phyloP scores from a whole-genome alignment of 1,140 invertebrate genomes.

The Spodoptera litura region DNA sequence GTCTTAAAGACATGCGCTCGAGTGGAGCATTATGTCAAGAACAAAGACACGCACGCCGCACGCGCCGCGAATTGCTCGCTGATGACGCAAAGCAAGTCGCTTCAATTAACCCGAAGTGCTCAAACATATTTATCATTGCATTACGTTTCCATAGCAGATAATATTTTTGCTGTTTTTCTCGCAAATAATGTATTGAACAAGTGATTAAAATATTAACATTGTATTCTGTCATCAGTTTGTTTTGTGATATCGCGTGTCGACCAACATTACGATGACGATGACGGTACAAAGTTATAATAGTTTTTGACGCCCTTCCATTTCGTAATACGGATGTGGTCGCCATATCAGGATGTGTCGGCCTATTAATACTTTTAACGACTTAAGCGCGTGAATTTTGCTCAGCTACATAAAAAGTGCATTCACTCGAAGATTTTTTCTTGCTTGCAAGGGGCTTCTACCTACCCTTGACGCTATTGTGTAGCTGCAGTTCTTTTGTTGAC shows the following conservation, averaged over 20 bases:
- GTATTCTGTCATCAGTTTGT: too few species aligned
- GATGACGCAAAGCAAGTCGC: conserved; percentile 36
- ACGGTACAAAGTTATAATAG: too few species aligned
- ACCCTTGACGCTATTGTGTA: conserved; percentile 23
- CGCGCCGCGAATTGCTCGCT: conserved; percentile 13
- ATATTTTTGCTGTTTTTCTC: background rate
- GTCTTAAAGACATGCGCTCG: conserved; percentile 4
- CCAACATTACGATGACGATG: too few species aligned
- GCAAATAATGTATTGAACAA: too few species aligned
- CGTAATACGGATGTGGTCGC: background rate
- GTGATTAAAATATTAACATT: too few species aligned
- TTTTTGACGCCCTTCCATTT: conserved; percentile 1
- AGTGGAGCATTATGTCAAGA: conserved; percentile 35
- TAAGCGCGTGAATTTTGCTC: background rate
- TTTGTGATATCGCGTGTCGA: too few species aligned
- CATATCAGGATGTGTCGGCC: background rate
- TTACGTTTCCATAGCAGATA: conserved; percentile 2
- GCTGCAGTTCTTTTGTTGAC: conserved; percentile 22
- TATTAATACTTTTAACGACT: conserved; percentile 25
- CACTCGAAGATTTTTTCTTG: background rate
- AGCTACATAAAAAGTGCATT: background rate
- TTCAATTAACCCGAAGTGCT: conserved; percentile 31
- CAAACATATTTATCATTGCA: conserved; percentile 31
- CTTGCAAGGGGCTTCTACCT: conserved; percentile 20
- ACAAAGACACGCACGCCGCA: conserved; percentile 36